Percentiles rank a stretch among this genome's conserved stretches.
Evolutionary conservation across 2,888 invertebrate species (phyloP).

Genomic region (Heterodera filipjevi): DNA sequence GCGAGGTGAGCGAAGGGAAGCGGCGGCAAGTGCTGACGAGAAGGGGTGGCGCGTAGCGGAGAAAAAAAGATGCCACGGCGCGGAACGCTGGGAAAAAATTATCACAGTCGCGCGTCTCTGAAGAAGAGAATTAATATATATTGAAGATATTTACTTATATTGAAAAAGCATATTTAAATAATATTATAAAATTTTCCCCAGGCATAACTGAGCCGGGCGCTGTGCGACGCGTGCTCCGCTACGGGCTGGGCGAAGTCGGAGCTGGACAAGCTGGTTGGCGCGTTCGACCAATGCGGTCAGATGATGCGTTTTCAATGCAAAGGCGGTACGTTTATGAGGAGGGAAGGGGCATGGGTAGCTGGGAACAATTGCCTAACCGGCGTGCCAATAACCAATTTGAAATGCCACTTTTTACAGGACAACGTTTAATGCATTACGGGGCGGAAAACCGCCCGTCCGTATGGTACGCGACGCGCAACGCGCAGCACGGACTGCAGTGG

Average conservation of each 20-base stretch:
- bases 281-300: constrained; percentile 59
- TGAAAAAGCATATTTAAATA: background rate
- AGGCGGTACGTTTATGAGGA: constrained; percentile 48
- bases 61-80: too few species aligned
- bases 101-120: too few species aligned
- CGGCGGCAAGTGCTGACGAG: too few species aligned
- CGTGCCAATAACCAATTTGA: too few species aligned
- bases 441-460: constrained; percentile 59
- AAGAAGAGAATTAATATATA: too few species aligned
- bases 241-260: constrained; percentile 50
- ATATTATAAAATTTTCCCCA: constrained; percentile 24
- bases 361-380: background rate
- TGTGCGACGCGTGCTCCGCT: constrained; percentile 52
- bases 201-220: constrained; percentile 58
- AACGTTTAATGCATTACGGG: constrained; percentile 56
- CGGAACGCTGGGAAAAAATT: too few species aligned
- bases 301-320: constrained; percentile 58
- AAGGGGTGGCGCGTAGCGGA: too few species aligned
- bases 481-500: constrained; percentile 58
- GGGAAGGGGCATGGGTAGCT: background rate
- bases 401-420: background rate
- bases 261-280: constrained; percentile 59
- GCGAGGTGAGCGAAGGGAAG: background rate
- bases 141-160: background rate
- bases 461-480: constrained; percentile 54